Percentiles rank a stretch among this genome's conserved stretches.
Evolutionary conservation across 2,113 vertebrate genomes (phyloP).

Genomic region (Centrocercus urophasianus): DNA sequence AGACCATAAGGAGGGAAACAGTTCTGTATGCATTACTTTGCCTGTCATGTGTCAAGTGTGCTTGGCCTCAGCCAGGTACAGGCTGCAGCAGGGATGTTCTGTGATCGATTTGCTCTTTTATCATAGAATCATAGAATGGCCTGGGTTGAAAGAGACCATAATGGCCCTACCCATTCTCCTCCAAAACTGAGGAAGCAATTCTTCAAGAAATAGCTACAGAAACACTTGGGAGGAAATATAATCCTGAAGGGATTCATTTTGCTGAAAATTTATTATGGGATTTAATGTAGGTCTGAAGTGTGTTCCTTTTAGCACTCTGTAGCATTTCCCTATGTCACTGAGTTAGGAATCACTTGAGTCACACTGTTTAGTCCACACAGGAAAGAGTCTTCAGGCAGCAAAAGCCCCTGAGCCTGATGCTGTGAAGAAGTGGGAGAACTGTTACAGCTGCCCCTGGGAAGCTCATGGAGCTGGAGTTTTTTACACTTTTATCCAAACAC

Average conservation of each 20-base stretch:
- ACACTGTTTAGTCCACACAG: background rate
- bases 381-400: background rate
- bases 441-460: background rate
- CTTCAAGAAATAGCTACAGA: background rate
- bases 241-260: background rate
- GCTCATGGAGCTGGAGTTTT: background rate
- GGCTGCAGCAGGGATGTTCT: background rate
- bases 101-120: background rate
- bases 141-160: no score
- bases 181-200: background rate
- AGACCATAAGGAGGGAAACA: background rate
- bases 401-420: background rate
- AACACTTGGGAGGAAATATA: background rate
- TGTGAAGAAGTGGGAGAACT: background rate
- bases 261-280: accelerated
- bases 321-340: background rate
- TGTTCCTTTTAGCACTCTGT: background rate
- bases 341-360: background rate
- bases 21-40: background rate
- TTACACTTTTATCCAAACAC: background rate
- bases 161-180: background rate
- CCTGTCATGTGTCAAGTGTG: accelerated
- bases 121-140: no score
- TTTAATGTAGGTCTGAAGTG: background rate
- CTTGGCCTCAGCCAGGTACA: background rate